A percentile compares a stretch with the other conserved stretches of the same genome.
phyloP scores from a whole-genome alignment of 2,113 vertebrate genomes.

The Apeltes quadracus region DNA sequence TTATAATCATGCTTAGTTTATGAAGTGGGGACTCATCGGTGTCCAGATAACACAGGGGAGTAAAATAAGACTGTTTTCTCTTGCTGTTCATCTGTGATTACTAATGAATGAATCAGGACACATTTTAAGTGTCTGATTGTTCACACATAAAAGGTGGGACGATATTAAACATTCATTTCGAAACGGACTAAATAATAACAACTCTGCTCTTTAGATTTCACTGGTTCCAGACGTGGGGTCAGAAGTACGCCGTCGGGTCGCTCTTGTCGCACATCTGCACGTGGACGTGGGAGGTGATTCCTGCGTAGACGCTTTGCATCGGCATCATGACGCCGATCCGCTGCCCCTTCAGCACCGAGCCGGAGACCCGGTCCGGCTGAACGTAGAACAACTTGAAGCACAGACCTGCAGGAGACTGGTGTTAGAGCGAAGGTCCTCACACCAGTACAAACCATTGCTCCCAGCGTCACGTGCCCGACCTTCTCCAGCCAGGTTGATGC shows the following conservation, averaged over 20 bases:
- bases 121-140: neutral
- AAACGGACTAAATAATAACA: neutral
- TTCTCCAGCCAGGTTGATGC: slow-evolving; percentile 47
- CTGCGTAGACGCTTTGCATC: slow-evolving; percentile 53
- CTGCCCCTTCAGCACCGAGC: slow-evolving; percentile 4
- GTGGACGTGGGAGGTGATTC: slow-evolving; percentile 62
- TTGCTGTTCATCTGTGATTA: neutral
- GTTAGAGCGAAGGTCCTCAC: neutral
- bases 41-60: too few species aligned
- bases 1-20: too few species aligned
- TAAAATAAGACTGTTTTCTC: neutral
- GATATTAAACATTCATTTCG: neutral
- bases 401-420: slow-evolving; percentile 30
- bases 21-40: too few species aligned
- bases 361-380: slow-evolving; percentile 7
- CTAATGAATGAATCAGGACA: neutral
- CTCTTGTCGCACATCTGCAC: slow-evolving; percentile 57
- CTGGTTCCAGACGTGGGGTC: neutral
- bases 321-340: slow-evolving; percentile 62
- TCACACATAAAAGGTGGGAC: neutral
- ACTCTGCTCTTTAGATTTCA: neutral
- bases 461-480: slow-evolving; percentile 17
- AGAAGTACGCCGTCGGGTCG: slow-evolving; percentile 42
- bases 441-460: too few species aligned
- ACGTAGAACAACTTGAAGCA: slow-evolving; percentile 65